Evolutionary conservation across 2,888 invertebrate genomes (phyloP).

Genomic region (Drosophila infuscata): DNA sequence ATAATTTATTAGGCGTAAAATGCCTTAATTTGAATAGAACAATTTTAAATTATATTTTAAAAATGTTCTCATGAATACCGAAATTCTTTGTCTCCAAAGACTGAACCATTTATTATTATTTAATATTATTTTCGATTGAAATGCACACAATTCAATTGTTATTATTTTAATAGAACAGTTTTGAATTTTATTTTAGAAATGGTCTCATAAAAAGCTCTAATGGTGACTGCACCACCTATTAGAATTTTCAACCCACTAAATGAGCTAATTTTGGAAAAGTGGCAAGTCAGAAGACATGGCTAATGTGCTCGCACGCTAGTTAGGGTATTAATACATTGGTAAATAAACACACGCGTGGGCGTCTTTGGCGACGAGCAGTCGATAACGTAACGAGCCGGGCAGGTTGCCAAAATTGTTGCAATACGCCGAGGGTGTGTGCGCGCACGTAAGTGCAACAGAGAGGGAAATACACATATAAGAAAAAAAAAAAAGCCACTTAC

Average conservation of each 20-base stretch:
- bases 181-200: neutral
- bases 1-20: too few species aligned
- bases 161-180: too few species aligned
- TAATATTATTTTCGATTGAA: too few species aligned
- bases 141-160: too few species aligned
- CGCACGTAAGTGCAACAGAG: constrained; percentile 8
- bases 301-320: neutral
- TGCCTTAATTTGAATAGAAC: too few species aligned
- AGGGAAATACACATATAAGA: neutral
- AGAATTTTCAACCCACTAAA: neutral
- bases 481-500: constrained; percentile 52
- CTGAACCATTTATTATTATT: too few species aligned
- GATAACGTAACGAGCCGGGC: constrained; percentile 72
- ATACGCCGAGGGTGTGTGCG: constrained; percentile 54
- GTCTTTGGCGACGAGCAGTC: constrained; percentile 58
- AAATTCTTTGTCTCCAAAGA: too few species aligned
- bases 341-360: constrained; percentile 70
- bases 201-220: neutral
- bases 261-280: neutral
- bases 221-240: neutral
- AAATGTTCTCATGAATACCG: too few species aligned
- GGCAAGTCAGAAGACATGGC: neutral
- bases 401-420: constrained; percentile 72
- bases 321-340: constrained; percentile 51
- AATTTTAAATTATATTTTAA: too few species aligned